Base-by-base conservation (phyloP, 2,888 invertebrate species). In the Hypomecis atomaria region DNA sequence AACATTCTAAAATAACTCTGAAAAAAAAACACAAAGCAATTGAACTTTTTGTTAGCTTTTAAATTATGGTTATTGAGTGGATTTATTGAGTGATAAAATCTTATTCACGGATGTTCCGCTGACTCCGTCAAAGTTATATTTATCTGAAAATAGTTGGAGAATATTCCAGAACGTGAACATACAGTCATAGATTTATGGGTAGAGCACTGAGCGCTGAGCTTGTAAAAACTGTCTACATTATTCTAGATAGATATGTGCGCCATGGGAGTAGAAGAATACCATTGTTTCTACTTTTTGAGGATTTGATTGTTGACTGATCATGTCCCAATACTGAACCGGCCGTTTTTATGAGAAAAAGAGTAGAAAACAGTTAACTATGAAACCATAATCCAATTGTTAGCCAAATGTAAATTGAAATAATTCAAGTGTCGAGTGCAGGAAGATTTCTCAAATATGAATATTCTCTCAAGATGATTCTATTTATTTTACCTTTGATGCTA, bases 161-260 rank as follows among this genome's bases (percentile, higher is more conserved):
- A 57, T 57, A 57, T 37, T 56, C 38, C 40, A 8, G 57, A 40
- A 38, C 43, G 56, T 56, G 33, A 52, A 40, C 40, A 33, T 42
- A 33, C 52, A 52, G 52, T 33, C 69, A 62, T 54, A 58, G 72
- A 74, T 74, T 74, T 74, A 72, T 71, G 52, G 52, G 56, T 38
- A 62, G 65, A 61, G 65, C 67, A 71, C 65, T 64, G 63, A 59
- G 60, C 48, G 70, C 67, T 58, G 50, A 60, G 65, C 69, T 71
- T 71, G 69, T 71, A 70, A 71, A 66, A 70, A 66, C 66, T 68
- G 67, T 71, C 70, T 67, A 66, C 58, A 62, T 66, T 59, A 62
- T 66, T 59, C 53, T 33, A 59, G 42, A 63, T 59, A 66, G 59
- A 65, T 62, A 69, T 65, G 62, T 61, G 59, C 64, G 67, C 62